phyloP scores from a whole-genome alignment of 2,888 invertebrate species.

The Tetheella fluctuosa region DNA sequence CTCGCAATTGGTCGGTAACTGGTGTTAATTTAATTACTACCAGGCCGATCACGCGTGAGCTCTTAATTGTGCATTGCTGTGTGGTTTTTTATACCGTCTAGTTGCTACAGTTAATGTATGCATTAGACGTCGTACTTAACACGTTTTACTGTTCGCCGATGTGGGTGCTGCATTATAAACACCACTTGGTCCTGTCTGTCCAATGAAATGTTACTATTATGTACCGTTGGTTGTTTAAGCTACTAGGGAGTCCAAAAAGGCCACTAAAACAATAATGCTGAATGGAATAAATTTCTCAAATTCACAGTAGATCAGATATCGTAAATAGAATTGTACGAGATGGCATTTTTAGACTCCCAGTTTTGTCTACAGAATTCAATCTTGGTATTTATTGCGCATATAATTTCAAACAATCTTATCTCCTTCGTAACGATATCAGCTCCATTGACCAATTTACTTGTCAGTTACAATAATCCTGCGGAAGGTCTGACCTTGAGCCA shows the following conservation, averaged over 20 bases:
- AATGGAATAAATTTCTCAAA: too few species aligned
- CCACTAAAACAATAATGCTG: background rate
- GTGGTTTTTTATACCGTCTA: conserved; percentile 24
- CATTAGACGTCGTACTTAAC: conserved; percentile 40
- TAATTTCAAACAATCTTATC: conserved; percentile 29
- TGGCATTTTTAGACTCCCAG: too few species aligned
- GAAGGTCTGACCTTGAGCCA: conserved; percentile 23
- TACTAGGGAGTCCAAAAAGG: background rate
- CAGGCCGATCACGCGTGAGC: conserved; percentile 43
- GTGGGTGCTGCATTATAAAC: conserved; percentile 28
- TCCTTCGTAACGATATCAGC: conserved; percentile 26
- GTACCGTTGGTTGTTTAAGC: background rate
- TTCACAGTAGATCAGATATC: too few species aligned
- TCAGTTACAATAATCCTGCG: conserved; percentile 34
- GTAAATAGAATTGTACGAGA: too few species aligned
- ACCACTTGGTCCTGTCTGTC: background rate
- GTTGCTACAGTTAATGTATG: conserved; percentile 48
- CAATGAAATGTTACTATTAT: background rate
- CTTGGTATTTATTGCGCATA: conserved; percentile 4
- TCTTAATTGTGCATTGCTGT: conserved; percentile 42
- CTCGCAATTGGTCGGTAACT: conserved; percentile 73
- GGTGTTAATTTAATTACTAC: conserved; percentile 75
- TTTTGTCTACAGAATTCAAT: background rate
- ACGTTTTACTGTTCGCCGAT: conserved; percentile 31
- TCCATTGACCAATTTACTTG: conserved; percentile 33